Conservation (phyloP, 2,888 invertebrate species). For the Acrobasis suavella region DNA sequence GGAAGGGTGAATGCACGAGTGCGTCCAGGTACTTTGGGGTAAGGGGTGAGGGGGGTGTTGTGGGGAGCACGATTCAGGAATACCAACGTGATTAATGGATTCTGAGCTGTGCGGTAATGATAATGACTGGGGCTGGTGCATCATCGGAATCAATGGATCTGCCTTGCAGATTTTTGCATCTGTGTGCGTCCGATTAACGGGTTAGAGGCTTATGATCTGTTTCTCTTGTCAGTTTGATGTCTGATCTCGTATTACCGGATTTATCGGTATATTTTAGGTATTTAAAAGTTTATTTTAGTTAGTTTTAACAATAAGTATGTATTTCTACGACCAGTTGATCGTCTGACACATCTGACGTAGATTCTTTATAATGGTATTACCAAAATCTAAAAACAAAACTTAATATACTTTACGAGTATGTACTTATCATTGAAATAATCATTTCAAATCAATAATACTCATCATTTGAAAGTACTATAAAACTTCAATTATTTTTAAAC, state of each 20-base stretch:
- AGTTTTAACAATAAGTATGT: too few species aligned
- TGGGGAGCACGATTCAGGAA: slow-evolving; percentile 59
- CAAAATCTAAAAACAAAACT: background rate
- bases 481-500: background rate
- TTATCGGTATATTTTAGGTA: too few species aligned
- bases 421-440: too few species aligned
- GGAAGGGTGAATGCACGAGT: slow-evolving; percentile 78
- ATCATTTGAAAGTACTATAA: background rate
- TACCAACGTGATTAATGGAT: slow-evolving; percentile 80
- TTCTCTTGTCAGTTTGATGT: slow-evolving; percentile 5
- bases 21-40: slow-evolving; percentile 72
- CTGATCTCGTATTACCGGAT: background rate
- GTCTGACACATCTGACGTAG: background rate
- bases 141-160: slow-evolving; percentile 68
- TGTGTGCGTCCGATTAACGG: slow-evolving; percentile 28
- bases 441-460: background rate
- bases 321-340: too few species aligned
- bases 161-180: slow-evolving; percentile 61
- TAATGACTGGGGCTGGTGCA: slow-evolving; percentile 74
- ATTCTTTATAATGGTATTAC: background rate
- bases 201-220: slow-evolving; percentile 34
- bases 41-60: slow-evolving; percentile 43
- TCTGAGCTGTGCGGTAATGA: slow-evolving; percentile 71
- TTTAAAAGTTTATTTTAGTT: too few species aligned
- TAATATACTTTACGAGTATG: too few species aligned